phyloP scores from a whole-genome alignment of 2,113 vertebrate species.

The Ptyas mucosa region DNA sequence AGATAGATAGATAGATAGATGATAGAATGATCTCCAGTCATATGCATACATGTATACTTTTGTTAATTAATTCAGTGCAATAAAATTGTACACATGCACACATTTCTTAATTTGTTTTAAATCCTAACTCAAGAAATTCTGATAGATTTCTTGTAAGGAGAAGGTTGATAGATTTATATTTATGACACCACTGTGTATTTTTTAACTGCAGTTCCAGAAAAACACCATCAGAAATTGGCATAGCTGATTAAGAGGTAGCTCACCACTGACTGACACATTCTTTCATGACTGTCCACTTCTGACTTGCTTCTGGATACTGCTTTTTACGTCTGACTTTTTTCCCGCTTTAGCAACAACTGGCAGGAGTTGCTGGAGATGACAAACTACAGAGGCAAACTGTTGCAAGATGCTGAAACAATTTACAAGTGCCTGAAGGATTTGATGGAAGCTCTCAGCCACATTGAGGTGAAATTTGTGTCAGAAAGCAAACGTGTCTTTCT shows the following conservation, averaged over 20 bases:
- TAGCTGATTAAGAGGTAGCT: background rate
- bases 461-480: conserved; percentile 71
- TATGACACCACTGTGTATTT: background rate
- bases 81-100: background rate
- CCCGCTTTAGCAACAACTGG: conserved; percentile 74
- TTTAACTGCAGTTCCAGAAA: background rate
- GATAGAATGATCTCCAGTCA: background rate
- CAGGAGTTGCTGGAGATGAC: conserved; percentile 72
- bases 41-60: background rate
- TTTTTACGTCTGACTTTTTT: background rate
- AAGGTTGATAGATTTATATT: background rate
- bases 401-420: conserved; percentile 69
- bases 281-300: background rate
- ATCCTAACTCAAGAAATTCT: background rate
- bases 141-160: background rate
- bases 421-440: conserved; percentile 78
- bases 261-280: background rate
- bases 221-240: background rate
- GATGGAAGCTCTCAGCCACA: conserved; percentile 74
- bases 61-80: background rate
- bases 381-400: conserved; percentile 61
- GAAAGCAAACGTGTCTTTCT: background rate
- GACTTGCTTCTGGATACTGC: background rate
- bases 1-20: too few relatives aligned
- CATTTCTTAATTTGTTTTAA: background rate